Conservation (phyloP, 2,797 vertebrate species). For the Poeciliopsis infans region DNA sequence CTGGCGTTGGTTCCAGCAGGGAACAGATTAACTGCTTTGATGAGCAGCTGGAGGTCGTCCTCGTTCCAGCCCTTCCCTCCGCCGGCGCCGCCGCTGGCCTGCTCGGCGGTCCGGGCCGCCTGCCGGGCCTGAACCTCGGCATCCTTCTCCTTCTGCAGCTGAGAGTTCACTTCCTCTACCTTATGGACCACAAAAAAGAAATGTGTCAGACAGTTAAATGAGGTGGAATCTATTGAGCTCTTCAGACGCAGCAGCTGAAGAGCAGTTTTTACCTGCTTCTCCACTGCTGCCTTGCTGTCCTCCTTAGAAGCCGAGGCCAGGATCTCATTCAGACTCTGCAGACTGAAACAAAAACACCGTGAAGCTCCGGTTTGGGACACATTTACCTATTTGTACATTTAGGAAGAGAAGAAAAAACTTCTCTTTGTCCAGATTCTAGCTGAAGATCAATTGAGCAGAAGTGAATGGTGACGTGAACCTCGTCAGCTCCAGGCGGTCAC, state of each 20-base stretch:
- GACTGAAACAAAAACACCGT: conserved; percentile 73
- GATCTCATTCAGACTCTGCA: conserved; percentile 94
- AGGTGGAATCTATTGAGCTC: not conserved
- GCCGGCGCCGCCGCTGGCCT: conserved; percentile 83
- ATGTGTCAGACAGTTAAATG: rapidly evolving
- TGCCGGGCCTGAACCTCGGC: conserved; percentile 92
- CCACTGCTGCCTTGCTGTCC: conserved; percentile 89
- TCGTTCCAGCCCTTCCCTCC: conserved; percentile 91
- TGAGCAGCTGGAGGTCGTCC: conserved; percentile 95
- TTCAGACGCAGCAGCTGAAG: not conserved
- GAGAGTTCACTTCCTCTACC: conserved; percentile 93
- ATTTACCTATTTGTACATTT: not conserved
- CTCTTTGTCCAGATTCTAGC: not conserved
- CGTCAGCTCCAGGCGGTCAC: conserved; percentile 92
- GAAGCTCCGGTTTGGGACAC: not conserved
- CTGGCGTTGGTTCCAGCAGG: conserved; percentile 98
- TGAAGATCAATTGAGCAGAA: not conserved
- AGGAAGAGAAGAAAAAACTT: not conserved
- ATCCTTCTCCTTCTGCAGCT: conserved; percentile 91
- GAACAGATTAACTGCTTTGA: conserved; percentile 99
- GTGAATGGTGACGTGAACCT: conserved; percentile 78
- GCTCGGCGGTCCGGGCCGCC: conserved; percentile 86
- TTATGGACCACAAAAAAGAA: conserved; percentile 44
- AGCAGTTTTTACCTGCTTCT: conserved; percentile 87
- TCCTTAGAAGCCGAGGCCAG: conserved; percentile 89